Evolutionary conservation across 2,797 vertebrate genomes (phyloP), one percentile per base, ranked within the genome.

Genomic region (Muscicapa striata): DNA sequence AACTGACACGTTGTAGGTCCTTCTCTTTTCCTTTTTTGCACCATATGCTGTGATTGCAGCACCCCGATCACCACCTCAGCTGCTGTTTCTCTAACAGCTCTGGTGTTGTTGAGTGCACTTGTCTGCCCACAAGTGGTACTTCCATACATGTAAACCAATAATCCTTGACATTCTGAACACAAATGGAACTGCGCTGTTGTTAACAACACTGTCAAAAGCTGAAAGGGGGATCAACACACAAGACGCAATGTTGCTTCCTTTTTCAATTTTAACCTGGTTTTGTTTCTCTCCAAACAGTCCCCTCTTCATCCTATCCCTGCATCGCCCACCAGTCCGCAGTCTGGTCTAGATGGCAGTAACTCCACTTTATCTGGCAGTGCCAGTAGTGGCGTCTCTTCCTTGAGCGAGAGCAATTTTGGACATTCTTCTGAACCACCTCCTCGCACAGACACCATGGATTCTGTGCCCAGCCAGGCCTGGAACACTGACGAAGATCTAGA

Each of bases 291-390:
- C 43, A 6, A 78, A 96, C 97, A 99, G 99, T 99, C 99, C 75
- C 99, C 99, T 82, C 98, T 99, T 79, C 99, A 99, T 94, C 99
- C 99, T 19, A 99, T 99, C 94, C 99, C 99, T 49, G 99, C 99
- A 90, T 99, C 99, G 24, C 99, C 99, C 94, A 99, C 99, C 96
- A 99, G 99, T 97, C 99, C 99, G 0, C 99, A 99, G 97, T 99
- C 99, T n/a, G 99, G 99, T 87, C 96, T 99, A 95, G 99, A 99
- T 54, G 99, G 99, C 96, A 99, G 99, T 97, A 99, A 99, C 97
- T 99, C 99, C 88, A 99, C 99, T 8, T 98, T 99, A 94, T 99
- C 99, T 0, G 99, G 99, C 97, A 99, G 99, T 16, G 99, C 99
- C 97, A 99, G 99, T 98, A 99, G 99, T 4, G 99, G 99, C 0